phyloP scores from a whole-genome alignment of 2,797 vertebrate species.

The Tapirus indicus region DNA sequence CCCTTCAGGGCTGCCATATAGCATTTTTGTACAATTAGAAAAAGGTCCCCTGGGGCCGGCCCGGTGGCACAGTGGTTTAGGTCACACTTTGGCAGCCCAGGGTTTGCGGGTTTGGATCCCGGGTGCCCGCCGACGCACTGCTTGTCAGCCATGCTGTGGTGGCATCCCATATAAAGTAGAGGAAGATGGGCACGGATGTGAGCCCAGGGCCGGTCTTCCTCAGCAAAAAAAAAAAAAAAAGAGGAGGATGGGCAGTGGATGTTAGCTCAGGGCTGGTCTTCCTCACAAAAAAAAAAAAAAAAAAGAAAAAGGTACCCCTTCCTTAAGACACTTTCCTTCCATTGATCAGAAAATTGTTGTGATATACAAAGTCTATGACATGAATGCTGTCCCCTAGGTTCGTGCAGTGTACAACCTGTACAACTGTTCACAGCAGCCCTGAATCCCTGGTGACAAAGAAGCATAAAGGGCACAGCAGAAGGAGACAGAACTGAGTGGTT shows the following conservation, averaged over 20 bases:
- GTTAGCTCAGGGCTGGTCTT: too few relatives aligned
- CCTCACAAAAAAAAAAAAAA: too few relatives aligned
- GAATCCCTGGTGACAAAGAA: not conserved
- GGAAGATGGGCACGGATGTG: too few relatives aligned
- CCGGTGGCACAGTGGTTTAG: too few relatives aligned
- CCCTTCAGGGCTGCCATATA: not conserved
- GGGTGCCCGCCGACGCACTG: too few relatives aligned
- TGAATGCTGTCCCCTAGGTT: not conserved
- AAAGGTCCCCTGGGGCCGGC: not conserved
- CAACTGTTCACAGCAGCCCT: not conserved
- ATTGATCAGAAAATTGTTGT: not conserved
- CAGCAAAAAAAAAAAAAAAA: too few relatives aligned
- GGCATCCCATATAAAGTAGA: too few relatives aligned
- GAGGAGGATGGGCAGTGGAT: too few relatives aligned
- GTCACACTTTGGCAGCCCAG: too few relatives aligned
- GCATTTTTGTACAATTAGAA: constrained; percentile 6
- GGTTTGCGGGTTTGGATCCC: too few relatives aligned
- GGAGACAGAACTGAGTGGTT: not conserved
- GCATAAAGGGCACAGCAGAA: not conserved
- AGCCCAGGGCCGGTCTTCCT: too few relatives aligned
- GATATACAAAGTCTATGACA: not conserved
- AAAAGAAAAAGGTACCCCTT: not conserved
- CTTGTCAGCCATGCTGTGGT: too few relatives aligned
- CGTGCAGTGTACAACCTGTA: not conserved
- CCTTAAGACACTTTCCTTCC: not conserved